Evolutionary conservation across 2,797 vertebrate species (phyloP), one percentile per base, ranked within the genome.

Genomic region (Allochrocebus solatus): DNA sequence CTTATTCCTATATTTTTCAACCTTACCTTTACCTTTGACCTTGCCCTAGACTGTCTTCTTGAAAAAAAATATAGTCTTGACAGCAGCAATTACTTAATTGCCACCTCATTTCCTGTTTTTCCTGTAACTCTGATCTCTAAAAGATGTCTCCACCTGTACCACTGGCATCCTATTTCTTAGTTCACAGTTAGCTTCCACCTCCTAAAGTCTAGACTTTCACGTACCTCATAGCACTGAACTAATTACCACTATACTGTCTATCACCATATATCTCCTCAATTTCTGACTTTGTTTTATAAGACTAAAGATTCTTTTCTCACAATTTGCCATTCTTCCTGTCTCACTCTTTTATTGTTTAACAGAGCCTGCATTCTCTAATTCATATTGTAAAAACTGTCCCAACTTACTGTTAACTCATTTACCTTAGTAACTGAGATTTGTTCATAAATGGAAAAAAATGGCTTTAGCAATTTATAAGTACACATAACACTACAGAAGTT

Each of bases 71-170:
- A 57, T 55, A 79, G 95, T 86, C 89, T 97, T 93, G 90, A 97
- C 85, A 96, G 92, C n/a, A 95, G 46, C 16, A 28, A 93, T 95
- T 83, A 93, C 81, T 97, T 97, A 96, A 96, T 96, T 95, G 41
- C 39, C 93, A 81, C 67, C 12, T 92, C 92, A 92, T 91, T 97
- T 97, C 92, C 96, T 94, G 64, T 93, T 30, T 95, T 67, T 43
- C 48, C 61, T 93, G 84, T 89, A 95, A 93, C 64, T 91, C 88
- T 95, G 67, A 79, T 95, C 64, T 97, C 59, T 95, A n/a, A 86
- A 85, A 96, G 53, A 85, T 96, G 85, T 96, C 92, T 97, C 83
- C 22, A 96, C 61, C 74, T 97, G 53, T 93, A 70, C 36, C n/a
- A 36, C 39, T 14, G 72, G 78, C 72, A 75, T 92, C 67, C 53